phyloP scores from a whole-genome alignment of 2,113 vertebrate species.

The Cichladusa arquata region DNA sequence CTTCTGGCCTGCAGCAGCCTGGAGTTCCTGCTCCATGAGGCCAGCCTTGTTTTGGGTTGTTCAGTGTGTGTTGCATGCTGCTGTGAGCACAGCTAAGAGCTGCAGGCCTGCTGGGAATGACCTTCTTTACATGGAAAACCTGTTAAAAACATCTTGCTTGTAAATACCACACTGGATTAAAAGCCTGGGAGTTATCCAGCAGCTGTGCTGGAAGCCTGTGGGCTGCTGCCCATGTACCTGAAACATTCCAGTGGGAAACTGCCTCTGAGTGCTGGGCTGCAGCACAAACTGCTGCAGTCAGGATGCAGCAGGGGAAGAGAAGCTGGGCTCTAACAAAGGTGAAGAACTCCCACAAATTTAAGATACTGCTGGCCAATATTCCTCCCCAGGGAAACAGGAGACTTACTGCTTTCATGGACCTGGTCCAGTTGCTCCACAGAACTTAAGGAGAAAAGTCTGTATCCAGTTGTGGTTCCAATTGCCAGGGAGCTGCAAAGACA shows the following conservation, averaged over 20 bases:
- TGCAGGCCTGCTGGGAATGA: constrained; percentile 15
- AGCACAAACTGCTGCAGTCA: not conserved
- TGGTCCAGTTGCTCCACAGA: constrained; percentile 92
- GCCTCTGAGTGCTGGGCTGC: not conserved
- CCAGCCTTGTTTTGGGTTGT: not conserved
- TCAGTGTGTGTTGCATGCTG: not conserved
- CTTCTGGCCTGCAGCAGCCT: not conserved
- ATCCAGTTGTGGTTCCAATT: constrained; percentile 87
- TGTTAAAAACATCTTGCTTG: not conserved
- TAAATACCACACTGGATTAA: not conserved
- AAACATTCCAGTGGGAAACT: not conserved
- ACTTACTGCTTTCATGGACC: constrained; percentile 93
- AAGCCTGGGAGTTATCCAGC: not conserved
- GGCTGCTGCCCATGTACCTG: not conserved
- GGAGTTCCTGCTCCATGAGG: not conserved
- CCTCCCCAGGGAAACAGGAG: not conserved
- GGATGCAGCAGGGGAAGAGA: not conserved
- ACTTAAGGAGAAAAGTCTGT: constrained; percentile 91
- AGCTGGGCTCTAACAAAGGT: not conserved
- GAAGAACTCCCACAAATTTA: not conserved
- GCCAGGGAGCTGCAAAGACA: constrained; percentile 84
- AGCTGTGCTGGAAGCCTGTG: not conserved
- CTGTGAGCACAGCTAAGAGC: not conserved
- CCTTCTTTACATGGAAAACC: not conserved
- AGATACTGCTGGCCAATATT: not conserved